Evolutionary conservation across 2,888 invertebrate genomes (phyloP), one percentile per base, ranked within the genome.

Genomic region (Dascillus cervinus): DNA sequence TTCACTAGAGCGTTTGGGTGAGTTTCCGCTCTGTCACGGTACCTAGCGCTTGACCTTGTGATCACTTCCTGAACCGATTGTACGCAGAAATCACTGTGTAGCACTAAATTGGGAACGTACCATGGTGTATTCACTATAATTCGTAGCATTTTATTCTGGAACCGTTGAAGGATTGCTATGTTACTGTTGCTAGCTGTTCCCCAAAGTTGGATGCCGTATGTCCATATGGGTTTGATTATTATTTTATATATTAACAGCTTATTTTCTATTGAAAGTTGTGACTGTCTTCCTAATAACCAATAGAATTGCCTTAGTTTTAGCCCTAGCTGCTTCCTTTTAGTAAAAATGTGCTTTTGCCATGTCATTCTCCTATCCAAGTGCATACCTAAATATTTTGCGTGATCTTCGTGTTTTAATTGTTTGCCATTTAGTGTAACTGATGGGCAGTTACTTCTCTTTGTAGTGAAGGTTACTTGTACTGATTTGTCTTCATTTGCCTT

Each of bases 201-300:
- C 22, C 14, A 29, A 4, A 29, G 23, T 22, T 29, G 22, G 10
- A 22, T 13, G 2, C 23, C 29, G 9, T 23, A 29, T 3, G 31
- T 17, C 31, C 31, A 30, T 2, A 30, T 13, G 10, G 25, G 31
- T 13, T 31, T 31, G 22, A 31, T 11, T 5, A 31, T 26, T 20
- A 12, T 15, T 31, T 31, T 25, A 3, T 31, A 25, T 24, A 30
- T 13, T 22, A 25, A 3, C 25, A 8, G n/a, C 20, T 30, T 30
- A 9, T 30, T 30, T 24, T 24, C 10, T 5, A 25, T 6, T 3
- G 31, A 30, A 15, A 25, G 11, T 6, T 29, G 23, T n/a, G 29
- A 29, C 10, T 23, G 17, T 3, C 23, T 13, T 13, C 29, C 17
- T 14, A 29, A 5, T 23, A 29, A 9, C 29, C 29, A 29, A 12